Base-by-base conservation (phyloP, 2,888 invertebrate species). In the Tryphoninae sp. region DNA sequence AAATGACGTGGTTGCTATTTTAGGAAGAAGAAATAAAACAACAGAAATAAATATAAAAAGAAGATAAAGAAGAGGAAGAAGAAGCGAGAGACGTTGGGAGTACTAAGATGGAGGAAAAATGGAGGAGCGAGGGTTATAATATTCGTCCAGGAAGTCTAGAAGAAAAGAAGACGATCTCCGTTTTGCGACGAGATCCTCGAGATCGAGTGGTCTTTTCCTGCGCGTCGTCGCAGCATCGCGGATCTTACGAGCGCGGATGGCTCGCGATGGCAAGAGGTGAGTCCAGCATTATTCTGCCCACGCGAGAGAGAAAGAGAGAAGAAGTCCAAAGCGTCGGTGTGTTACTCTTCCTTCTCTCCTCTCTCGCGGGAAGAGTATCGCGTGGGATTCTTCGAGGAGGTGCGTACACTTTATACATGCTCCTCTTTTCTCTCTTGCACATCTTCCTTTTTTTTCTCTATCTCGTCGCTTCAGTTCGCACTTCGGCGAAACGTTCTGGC, bases 211-310 rank as follows among this genome's bases (percentile, higher is more conserved):
- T n/a, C 7, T 51, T 6, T n/a, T 13, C 6, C 13, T 51, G 13
- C 13, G 51, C 49, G 67, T 51, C 40, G 62, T 62, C 40, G 26
- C 33, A 61, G 26, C 67, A 26, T 75, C 75, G 58, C 40, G 1
- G 40, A 13, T 40, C 55, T 53, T 59, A 42, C 45, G 59, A 59
- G 59, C 33, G 33, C 33, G 33, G 33, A 33, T 33, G 33, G 33
- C 33, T 33, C 23, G 11, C 61, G 26, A 72, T 13, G 19, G 51
- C 19, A 19, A 40, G 59, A 51, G n/a, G 4, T n/a, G 16, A 58
- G 33, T 42, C 51, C 45, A 61, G 77, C 73, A 81, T 81, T 81
- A 81, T 81, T 81, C 81, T 49, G 45, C 81, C 81, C 78, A 81
- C 81, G 78, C 81, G 42, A 62, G 59, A 62, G 59, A 62, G 55